These are phyloP conservation scores for Myathropa florea DNA, from an alignment of 2,888 invertebrate species.

Conservation along the genomic window DNA sequence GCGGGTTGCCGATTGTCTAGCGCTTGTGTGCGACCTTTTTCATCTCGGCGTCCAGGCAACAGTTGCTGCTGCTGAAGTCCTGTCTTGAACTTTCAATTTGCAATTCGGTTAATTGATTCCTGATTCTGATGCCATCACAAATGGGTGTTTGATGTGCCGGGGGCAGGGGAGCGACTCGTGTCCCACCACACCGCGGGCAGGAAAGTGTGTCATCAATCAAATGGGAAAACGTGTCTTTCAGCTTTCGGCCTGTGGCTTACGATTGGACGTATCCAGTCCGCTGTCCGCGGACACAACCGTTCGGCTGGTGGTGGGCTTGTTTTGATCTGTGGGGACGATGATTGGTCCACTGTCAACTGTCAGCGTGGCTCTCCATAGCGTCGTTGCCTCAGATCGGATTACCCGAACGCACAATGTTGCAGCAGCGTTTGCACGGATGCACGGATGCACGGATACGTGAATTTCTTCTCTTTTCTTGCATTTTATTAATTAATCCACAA, in stretches of 20 bases:
- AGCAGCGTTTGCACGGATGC: not conserved
- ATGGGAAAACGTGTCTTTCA: not conserved
- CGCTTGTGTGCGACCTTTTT: not conserved
- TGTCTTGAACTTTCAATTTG: not conserved
- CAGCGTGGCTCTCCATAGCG: not conserved
- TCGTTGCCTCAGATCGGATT: not conserved
- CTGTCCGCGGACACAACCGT: no score
- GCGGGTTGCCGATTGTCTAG: constrained; percentile 35
- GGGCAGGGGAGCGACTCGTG: not conserved
- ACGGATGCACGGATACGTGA: not conserved
- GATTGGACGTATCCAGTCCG: not conserved
- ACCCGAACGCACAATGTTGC: not conserved
- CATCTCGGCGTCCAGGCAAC: not conserved
- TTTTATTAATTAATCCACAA: not conserved
- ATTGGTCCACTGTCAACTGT: not conserved
- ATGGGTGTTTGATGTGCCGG: not conserved
- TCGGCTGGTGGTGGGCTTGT: not conserved
- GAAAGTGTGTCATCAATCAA: not conserved
- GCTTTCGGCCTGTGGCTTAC: not conserved
- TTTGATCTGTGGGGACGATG: not conserved
- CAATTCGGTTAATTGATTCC: constrained; percentile 33
- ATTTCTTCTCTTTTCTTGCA: not conserved
- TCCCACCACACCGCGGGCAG: not conserved
- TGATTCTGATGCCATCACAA: constrained; percentile 4
- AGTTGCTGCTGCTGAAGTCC: not conserved